A percentile compares a stretch with the other conserved stretches of the same genome.
These are phyloP conservation scores for Molossus molossus DNA, from an alignment of 2,797 vertebrate species.

Conservation along the genomic window DNA sequence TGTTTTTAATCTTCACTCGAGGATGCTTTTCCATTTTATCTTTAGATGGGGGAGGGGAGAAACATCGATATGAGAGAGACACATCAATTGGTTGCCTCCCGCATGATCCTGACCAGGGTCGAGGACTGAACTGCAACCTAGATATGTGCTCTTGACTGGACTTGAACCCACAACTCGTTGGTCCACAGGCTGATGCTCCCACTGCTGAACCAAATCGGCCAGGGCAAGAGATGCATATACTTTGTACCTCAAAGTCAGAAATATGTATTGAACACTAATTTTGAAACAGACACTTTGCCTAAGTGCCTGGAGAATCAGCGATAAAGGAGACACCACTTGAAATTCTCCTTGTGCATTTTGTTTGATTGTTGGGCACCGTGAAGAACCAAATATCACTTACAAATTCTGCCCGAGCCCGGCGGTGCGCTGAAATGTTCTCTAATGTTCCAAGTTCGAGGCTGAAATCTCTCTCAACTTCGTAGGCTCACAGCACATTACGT, in stretches of 20 bases:
- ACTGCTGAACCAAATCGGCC: too few relatives aligned
- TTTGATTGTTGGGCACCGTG: neutral
- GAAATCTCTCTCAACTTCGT: neutral
- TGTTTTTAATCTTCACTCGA: too few relatives aligned
- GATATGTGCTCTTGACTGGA: too few relatives aligned
- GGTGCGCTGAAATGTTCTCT: neutral
- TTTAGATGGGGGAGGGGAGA: too few relatives aligned
- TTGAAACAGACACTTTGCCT: neutral
- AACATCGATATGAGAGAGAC: too few relatives aligned
- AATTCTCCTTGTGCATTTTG: neutral
- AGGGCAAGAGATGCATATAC: neutral
- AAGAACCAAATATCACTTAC: neutral
- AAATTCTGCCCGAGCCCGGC: neutral
- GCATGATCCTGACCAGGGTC: too few relatives aligned
- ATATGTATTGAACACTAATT: neutral
- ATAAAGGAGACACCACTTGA: neutral
- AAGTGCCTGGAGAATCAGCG: neutral
- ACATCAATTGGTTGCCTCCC: too few relatives aligned
- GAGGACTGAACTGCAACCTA: too few relatives aligned
- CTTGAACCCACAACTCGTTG: too few relatives aligned
- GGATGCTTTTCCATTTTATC: too few relatives aligned
- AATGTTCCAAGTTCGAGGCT: neutral
- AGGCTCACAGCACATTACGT: fast-evolving
- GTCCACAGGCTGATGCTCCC: too few relatives aligned
- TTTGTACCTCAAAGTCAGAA: neutral